phyloP scores from a whole-genome alignment of 2,797 vertebrate genomes.

The Aulostomus chinensis region DNA sequence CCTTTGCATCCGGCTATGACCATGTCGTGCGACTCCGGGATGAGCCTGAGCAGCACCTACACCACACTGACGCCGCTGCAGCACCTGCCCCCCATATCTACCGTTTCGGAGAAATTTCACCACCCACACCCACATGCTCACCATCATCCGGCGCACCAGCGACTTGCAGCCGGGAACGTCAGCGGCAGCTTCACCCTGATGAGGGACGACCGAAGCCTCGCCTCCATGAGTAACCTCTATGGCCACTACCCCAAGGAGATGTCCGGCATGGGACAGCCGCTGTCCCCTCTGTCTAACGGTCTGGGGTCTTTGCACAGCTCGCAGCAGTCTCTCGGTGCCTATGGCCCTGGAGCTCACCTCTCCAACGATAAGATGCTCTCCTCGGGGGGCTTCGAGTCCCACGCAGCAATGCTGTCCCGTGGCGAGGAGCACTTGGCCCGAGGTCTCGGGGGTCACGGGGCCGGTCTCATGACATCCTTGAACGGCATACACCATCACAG shows the following conservation, averaged over 20 bases:
- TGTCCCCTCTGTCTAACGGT: constrained; percentile 91
- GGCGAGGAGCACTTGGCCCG: constrained; percentile 90
- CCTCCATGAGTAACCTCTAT: constrained; percentile 94
- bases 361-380: constrained; percentile 93
- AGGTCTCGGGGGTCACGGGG: constrained; percentile 87
- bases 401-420: constrained; percentile 91
- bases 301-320: constrained; percentile 90
- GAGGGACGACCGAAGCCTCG: constrained; percentile 91
- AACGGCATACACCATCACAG: constrained; percentile 89
- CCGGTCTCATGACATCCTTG: constrained; percentile 86
- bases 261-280: constrained; percentile 90
- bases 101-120: constrained; percentile 95
- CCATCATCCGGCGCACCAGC: constrained; percentile 86
- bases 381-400: constrained; percentile 90
- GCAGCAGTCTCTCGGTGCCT: constrained; percentile 89
- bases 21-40: constrained; percentile 94
- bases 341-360: constrained; percentile 89
- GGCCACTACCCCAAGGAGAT: constrained; percentile 96
- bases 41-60: constrained; percentile 94
- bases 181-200: constrained; percentile 95
- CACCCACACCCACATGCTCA: constrained; percentile 86
- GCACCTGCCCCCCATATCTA: constrained; percentile 94
- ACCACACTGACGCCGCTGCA: constrained; percentile 94
- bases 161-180: constrained; percentile 89
- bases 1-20: constrained; percentile 94